phyloP scores from a whole-genome alignment of 2,888 invertebrate genomes.

The Pandemis cinnamomeana region DNA sequence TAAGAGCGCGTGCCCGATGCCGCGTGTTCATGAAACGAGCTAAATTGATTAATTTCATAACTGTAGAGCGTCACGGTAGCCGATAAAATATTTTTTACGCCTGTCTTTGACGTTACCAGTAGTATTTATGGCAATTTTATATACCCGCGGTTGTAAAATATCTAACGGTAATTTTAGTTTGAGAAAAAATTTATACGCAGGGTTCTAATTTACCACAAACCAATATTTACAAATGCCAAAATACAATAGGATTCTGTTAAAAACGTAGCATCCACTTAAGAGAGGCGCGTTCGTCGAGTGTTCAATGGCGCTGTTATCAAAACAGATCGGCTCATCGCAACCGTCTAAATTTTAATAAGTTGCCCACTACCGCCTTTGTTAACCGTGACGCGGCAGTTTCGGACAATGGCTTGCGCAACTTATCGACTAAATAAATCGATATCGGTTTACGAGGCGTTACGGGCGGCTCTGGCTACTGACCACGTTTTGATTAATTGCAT shows the following conservation, averaged over 20 bases:
- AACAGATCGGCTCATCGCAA: slow-evolving; percentile 79
- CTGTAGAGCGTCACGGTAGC: slow-evolving; percentile 22
- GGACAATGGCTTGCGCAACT: slow-evolving; percentile 82
- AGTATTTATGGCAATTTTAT: not conserved
- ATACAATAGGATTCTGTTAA: slow-evolving; percentile 61
- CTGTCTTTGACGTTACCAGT: slow-evolving; percentile 10
- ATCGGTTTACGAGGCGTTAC: slow-evolving; percentile 84
- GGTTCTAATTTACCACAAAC: slow-evolving; percentile 59
- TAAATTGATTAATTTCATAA: slow-evolving; percentile 75
- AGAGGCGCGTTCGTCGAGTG: slow-evolving; percentile 61
- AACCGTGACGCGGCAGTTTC: slow-evolving; percentile 74
- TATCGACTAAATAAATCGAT: slow-evolving; percentile 84
- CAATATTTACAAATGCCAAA: slow-evolving; percentile 68
- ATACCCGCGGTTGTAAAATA: not conserved
- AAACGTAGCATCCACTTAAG: slow-evolving; percentile 64
- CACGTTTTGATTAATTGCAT: slow-evolving; percentile 83
- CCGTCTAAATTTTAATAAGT: slow-evolving; percentile 83
- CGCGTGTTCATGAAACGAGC: slow-evolving; percentile 64
- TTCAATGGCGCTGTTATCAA: slow-evolving; percentile 77
- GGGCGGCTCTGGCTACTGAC: slow-evolving; percentile 80
- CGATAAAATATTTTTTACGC: slow-evolving; percentile 4
- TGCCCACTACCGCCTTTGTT: slow-evolving; percentile 83
- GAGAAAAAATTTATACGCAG: slow-evolving; percentile 23
- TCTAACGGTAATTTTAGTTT: not conserved
- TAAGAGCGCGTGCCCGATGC: slow-evolving; percentile 67